Percentiles rank a stretch among this genome's conserved stretches.
Conservation (phyloP, 2,888 invertebrate species). For the Zaprionus bogoriensis region DNA sequence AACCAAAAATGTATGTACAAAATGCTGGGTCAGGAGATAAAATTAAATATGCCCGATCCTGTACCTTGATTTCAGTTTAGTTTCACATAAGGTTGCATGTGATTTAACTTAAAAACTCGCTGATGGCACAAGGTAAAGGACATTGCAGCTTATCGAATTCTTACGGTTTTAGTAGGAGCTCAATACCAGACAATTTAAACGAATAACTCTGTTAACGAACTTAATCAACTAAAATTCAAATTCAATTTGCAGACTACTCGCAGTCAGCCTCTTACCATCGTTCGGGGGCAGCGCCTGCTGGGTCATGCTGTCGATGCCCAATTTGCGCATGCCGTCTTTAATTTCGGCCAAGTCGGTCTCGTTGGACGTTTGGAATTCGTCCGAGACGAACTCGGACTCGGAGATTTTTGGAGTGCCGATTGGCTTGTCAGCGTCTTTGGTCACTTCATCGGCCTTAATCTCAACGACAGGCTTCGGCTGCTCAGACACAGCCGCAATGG, state of each 20-base stretch:
- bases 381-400: constrained; percentile 90
- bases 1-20: constrained; percentile 68
- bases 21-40: constrained; percentile 21
- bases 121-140: background rate
- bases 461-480: constrained; percentile 52
- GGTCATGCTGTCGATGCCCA: constrained; percentile 86
- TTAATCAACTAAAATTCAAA: background rate
- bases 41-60: background rate
- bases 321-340: constrained; percentile 89
- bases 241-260: constrained; percentile 16
- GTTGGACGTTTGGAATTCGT: constrained; percentile 85
- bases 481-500: constrained; percentile 48
- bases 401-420: constrained; percentile 59
- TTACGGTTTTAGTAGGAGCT: background rate
- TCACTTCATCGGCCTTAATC: constrained; percentile 13
- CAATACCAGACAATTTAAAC: background rate
- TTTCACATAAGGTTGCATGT: no score
- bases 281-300: constrained; percentile 82
- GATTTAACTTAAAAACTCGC: no score
- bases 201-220: background rate
- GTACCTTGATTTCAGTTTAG: background rate
- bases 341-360: constrained; percentile 88
- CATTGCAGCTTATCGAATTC: background rate
- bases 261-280: constrained; percentile 84
- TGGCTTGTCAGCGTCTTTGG: constrained; percentile 18